These are phyloP conservation scores for Cryptosula pallasiana DNA, from an alignment of 2,888 invertebrate genomes.

Conservation along the genomic window DNA sequence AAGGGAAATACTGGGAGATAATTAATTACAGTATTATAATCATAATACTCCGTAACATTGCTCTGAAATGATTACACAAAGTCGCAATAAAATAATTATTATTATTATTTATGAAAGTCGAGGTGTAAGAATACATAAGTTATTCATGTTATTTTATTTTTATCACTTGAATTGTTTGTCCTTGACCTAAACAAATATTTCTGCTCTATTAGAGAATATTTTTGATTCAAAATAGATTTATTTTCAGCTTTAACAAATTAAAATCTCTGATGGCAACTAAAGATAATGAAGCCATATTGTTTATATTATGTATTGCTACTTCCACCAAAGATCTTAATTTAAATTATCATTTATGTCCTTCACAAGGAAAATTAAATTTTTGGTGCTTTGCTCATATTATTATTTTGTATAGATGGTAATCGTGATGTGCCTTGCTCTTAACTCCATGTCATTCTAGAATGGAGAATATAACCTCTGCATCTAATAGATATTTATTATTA, in stretches of 20 bases:
- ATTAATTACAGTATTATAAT: neutral
- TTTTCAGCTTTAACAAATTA: neutral
- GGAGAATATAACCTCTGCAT: no score
- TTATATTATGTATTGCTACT: neutral
- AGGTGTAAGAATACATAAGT: neutral
- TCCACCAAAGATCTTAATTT: neutral
- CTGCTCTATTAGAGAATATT: neutral
- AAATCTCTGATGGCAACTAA: neutral
- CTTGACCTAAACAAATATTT: neutral
- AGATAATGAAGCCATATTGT: no score
- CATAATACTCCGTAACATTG: neutral
- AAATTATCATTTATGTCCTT: neutral
- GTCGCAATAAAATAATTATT: neutral
- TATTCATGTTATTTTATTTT: neutral
- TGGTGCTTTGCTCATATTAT: neutral
- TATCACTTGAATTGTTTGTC: neutral
- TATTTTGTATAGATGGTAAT: neutral
- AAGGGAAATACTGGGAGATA: no score
- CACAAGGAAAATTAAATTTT: neutral
- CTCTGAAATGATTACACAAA: neutral
- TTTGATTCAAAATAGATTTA: neutral
- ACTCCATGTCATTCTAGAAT: no score
- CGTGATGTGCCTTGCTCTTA: neutral
- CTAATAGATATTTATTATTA: no score
- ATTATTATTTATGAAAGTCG: neutral